Conservation (phyloP, 1,140 invertebrate genomes). For the Sitophilus oryzae region DNA sequence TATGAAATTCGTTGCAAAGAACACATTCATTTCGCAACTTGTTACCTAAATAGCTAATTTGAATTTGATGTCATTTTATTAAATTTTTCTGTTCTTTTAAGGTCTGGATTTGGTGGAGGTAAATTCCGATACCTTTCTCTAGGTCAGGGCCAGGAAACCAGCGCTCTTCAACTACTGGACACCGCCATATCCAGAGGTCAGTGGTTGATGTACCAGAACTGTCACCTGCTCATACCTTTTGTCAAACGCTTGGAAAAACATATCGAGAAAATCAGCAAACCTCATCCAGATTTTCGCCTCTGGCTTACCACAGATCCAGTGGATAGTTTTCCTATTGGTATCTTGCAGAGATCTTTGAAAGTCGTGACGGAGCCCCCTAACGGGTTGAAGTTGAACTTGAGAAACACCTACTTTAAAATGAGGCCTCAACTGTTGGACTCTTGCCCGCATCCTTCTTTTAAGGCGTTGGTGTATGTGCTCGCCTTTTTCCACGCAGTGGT, state of each 20-base stretch:
- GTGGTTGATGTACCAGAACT: conserved; percentile 89
- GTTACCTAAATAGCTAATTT: too few relatives aligned
- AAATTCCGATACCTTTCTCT: conserved; percentile 79
- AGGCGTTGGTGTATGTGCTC: conserved; percentile 73
- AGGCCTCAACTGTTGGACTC: conserved; percentile 59
- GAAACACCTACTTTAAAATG: conserved; percentile 83
- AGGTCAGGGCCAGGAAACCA: conserved; percentile 83
- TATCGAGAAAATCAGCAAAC: conserved; percentile 68
- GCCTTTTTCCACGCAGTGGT: conserved; percentile 89
- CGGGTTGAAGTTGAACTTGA: conserved; percentile 82
- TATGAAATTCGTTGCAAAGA: too few relatives aligned
- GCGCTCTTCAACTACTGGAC: conserved; percentile 66
- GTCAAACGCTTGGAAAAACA: conserved; percentile 74
- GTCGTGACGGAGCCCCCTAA: conserved; percentile 62
- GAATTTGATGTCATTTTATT: too few relatives aligned
- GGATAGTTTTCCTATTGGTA: conserved; percentile 78
- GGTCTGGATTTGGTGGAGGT: conserved; percentile 59
- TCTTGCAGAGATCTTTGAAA: conserved; percentile 71
- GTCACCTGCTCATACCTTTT: conserved; percentile 78
- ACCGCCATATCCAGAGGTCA: conserved; percentile 68
- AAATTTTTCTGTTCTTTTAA: conserved; percentile 9
- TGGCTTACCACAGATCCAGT: conserved; percentile 89
- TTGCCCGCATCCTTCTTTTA: conserved; percentile 68
- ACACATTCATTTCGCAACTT: too few relatives aligned
- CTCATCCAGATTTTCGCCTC: conserved; percentile 83